Evolutionary conservation across 1,140 invertebrate genomes (phyloP), one percentile per base, ranked within the genome.

Genomic region (Oryctes rhinoceros): DNA sequence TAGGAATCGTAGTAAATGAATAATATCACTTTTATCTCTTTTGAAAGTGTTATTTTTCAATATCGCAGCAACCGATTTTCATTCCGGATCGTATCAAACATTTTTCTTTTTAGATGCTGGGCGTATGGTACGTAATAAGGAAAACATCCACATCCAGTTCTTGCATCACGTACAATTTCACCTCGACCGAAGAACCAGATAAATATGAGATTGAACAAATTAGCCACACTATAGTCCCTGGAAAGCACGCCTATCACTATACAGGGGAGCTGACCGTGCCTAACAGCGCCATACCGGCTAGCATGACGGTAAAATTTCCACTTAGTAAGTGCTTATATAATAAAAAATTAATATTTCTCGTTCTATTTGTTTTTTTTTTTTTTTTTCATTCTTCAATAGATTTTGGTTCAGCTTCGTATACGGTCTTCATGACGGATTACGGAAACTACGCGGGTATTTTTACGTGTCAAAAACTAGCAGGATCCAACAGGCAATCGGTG

Each of bases 131-230:
- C 86, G 95, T 94, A 0, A 92, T 96, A 18, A 93, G 96, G 86
- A 96, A 96, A 87, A 95, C 94, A 2, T 94, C 94, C 7, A 96
- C 95, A 0, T 92, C 92, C 0, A 95, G 94, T 49, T 90, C 91
- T 81, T 96, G 95, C 85, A 91, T 96, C 81, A 92, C 91, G 3
- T 94, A 96, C 85, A 95, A 96, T 85, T 95, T 95, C 85, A 93
- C 92, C 0, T 89, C 88, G 78, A 91, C 91, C 0, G 90, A 92
- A 3, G 93, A 94, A 83, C 93, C 93, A 0, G 90, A 91, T 0
- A 90, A 91, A 82, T 94, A 94, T 83, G 84, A 91, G 59, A 85
- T 96, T 39, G 91, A 93, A 79, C 94, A 96, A 86, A 90, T 91
- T 47, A 94, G 94, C 4, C 93, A 95, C 85, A 92, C 94, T 85